Base-by-base conservation (phyloP, 2,113 vertebrate species). In the Rhodinocichla rosea region DNA sequence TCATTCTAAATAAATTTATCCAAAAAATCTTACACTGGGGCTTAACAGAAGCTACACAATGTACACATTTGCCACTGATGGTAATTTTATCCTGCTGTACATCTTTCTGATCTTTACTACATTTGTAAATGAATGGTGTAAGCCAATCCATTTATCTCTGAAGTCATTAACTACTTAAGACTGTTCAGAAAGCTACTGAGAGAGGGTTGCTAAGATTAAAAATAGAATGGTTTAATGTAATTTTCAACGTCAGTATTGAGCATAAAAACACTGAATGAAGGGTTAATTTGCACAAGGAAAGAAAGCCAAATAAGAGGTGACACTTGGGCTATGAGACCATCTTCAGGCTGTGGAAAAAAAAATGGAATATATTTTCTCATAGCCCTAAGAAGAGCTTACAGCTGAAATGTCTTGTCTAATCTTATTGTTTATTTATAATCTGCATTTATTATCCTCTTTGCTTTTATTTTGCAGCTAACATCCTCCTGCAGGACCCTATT, bases 381-480 rank as follows among this genome's bases (percentile, higher is more conserved):
- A 76, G 83, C 76, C 57, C 77, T 75, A 90, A 96, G 85, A 94
- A 85, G 63, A 53, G 91, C 53, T 93, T 65, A 82, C 15, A 88
- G 45, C 44, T 88, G 73, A 95, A 83, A 80, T n/a, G 57, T 69
- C 73, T 67, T 60, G 52, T 94, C 74, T 78, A 83, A 70, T 92
- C 87, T 83, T 39, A 76, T 42, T 91, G 83, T 86, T 85, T 91
- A 73, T 47, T 80, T 69, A 44, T 30, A 65, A 49, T 65, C 60
- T 92, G 67, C 83, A 87, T 89, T 95, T 95, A 77, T 89, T 59
- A 86, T 78, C 82, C 59, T 74, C 71, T 91, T 74, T 70, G 70
- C 45, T 92, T 95, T 88, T 78, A 82, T 92, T 92, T 75, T 86
- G 85, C 73, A 90, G 68, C 79, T 71, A 92, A 81, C 47, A 35